Base-by-base conservation (phyloP, 1,140 invertebrate species). In the Cyclargus thomasi region DNA sequence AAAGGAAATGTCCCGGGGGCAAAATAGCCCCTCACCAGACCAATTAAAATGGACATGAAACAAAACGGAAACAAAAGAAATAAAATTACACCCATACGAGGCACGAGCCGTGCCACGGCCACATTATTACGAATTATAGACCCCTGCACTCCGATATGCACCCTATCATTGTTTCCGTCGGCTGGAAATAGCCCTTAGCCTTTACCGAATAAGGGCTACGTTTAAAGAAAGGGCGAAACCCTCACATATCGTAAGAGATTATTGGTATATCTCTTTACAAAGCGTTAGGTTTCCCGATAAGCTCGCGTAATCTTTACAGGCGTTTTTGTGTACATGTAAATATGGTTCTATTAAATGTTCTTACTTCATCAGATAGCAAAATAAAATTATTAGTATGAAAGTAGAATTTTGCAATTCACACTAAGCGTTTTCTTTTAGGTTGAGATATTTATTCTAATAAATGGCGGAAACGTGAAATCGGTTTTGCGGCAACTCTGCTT, bases 191-290 rank as follows among this genome's bases (percentile, higher is more conserved):
- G 55, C 55, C 23, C 29, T 65, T 57, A 65, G 53, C 53, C 64
- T 55, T 18, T 4, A 20, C 18, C 14, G 57, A 62, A 67, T 67
- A 70, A 70, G 39, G 59, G 53, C 53, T 53, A 53, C 39, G 39
- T 64, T 66, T 63, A 57, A 71, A 71, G 72, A 73, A 80, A 76
- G 82, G 84, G 82, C 72, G 75, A 69, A 74, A 74, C 75, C 80
- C 82, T 82, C 74, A 63, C 74, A 72, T 79, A 82, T 83, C 80
- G 80, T 68, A 74, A 29, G 67, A 80, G 79, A 88, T 85, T 84
- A 86, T 83, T 82, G 81, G 74, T 75, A 80, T 84, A 83, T 85
- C 83, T 81, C 77, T 81, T 85, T 77, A 85, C 81, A 80, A 72
- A 75, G 76, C 83, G 76, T 82, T 80, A 82, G 74, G 75, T 78